Base-by-base conservation (phyloP, 2,888 invertebrate species). In the Stramonita haemastoma region DNA sequence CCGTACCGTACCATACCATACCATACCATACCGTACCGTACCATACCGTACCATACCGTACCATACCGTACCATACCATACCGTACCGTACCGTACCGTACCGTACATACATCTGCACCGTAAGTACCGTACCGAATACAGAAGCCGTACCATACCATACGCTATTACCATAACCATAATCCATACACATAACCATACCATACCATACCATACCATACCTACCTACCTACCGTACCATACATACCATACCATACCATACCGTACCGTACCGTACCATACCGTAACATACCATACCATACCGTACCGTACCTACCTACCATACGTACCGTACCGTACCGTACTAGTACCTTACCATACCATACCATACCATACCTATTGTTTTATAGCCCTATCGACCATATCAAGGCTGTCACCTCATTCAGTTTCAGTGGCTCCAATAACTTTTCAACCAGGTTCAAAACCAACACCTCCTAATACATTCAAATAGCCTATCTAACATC, bases 21-120 rank as follows among this genome's bases (percentile, higher is more conserved):
- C 34, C 90, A 86, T 81, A 79, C 77, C 66, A 60, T 81, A 66
- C 34, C 89, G 79, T 46, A 79, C 73, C 79, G 56, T 36, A 79
- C n/a, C 77, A 79, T 87, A 87, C 46, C 56, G 79, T 73, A n/a
- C 73, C 85, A 5, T 46, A 83, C 46, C 46, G 46, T 46, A 83
- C 83, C 83, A 46, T 46, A 83, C 83, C 83, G 22, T 46, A 83
- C 83, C 79, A 79, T 79, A 79, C 79, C 34, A 79, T 79, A 79
- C 79, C 79, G n/a, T 79, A 79, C 79, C 13, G 0, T 34, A 79
- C 32, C 79, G 22, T 79, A 79, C 13, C 34, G 34, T 34, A 79
- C 79, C 36, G 22, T 32, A n/a, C n/a, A n/a, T n/a, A n/a, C n/a
- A n/a, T n/a, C n/a, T n/a, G n/a, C n/a, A 79, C 32, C 36, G 17